A percentile compares a stretch with the other conserved stretches of the same genome.
Evolutionary conservation across 2,888 invertebrate species (phyloP).

Genomic region (Frankliniella intonsa): DNA sequence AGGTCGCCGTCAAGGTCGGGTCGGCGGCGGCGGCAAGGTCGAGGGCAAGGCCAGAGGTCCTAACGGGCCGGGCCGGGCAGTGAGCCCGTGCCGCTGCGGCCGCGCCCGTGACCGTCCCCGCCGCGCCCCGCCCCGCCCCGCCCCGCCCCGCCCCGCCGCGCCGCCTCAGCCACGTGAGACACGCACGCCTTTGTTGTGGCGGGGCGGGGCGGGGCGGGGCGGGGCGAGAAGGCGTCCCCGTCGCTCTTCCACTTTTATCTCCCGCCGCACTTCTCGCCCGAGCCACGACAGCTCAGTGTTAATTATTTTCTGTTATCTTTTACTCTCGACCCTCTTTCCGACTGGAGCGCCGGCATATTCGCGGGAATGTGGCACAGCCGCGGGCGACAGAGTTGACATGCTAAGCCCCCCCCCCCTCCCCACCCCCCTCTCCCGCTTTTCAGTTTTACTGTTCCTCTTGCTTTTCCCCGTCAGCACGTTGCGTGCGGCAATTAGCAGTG

Average conservation of each 20-base stretch:
- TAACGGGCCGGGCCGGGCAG: too few species aligned
- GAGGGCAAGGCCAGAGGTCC: neutral
- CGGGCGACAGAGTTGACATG: neutral
- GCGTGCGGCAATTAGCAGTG: neutral
- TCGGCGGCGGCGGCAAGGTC: neutral
- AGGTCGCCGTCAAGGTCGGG: conserved; percentile 18
- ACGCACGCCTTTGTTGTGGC: too few species aligned
- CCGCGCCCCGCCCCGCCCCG: neutral
- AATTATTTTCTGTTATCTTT: too few species aligned
- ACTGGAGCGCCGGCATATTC: too few species aligned
- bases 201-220: too few species aligned
- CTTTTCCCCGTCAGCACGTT: neutral
- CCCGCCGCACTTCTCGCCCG: neutral
- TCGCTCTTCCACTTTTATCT: neutral
- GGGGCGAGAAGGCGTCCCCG: neutral
- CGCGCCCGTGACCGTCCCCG: neutral
- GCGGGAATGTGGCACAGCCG: neutral
- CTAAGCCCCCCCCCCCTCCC: neutral
- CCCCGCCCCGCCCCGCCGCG: neutral
- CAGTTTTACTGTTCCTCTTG: neutral
- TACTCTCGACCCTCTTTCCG: too few species aligned
- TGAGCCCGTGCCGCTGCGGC: too few species aligned
- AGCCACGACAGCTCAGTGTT: neutral
- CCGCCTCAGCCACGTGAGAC: too few species aligned
- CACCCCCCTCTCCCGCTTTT: neutral